Percentiles rank a stretch among this genome's conserved stretches.
These are phyloP conservation scores for Bergia sp. DNA, from an alignment of 92 coral and sea anemone species.

Conservation along the genomic window DNA sequence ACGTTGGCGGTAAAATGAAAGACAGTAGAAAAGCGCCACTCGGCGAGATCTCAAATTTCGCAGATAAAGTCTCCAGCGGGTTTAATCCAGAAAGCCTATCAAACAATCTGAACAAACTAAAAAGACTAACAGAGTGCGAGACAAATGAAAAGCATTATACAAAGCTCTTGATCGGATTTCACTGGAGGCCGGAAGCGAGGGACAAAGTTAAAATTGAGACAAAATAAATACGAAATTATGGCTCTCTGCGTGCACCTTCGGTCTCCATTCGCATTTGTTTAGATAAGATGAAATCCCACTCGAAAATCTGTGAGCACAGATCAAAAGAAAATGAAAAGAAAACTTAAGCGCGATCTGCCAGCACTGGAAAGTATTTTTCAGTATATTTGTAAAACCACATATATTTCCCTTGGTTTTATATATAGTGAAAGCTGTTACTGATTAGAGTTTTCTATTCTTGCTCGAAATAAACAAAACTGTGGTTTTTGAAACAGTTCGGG, in stretches of 20 bases:
- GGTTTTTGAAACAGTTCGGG: background rate
- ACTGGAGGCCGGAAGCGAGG: conserved; percentile 39
- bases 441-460: background rate
- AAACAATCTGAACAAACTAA: conserved; percentile 27
- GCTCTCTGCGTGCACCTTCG: conserved; percentile 34
- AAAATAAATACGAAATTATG: conserved; percentile 56
- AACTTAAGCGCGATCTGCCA: background rate
- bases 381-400: background rate
- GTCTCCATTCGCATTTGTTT: conserved; percentile 60
- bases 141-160: conserved; percentile 33
- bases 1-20: background rate
- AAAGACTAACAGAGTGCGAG: conserved; percentile 31
- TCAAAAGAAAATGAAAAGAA: conserved; percentile 23
- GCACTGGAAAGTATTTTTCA: background rate
- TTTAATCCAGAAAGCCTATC: conserved; percentile 25
- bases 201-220: conserved; percentile 43
- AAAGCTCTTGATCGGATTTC: conserved; percentile 50
- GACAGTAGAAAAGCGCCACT: background rate
- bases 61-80: conserved; percentile 38
- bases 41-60: conserved; percentile 38
- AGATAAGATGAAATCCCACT: conserved; percentile 58
- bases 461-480: background rate
- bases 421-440: background rate
- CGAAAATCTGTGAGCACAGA: conserved; percentile 30
- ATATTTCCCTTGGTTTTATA: background rate